These are phyloP conservation scores for Peromyscus maniculatus DNA, from an alignment of 2,113 vertebrate species.

Conservation along the genomic window DNA sequence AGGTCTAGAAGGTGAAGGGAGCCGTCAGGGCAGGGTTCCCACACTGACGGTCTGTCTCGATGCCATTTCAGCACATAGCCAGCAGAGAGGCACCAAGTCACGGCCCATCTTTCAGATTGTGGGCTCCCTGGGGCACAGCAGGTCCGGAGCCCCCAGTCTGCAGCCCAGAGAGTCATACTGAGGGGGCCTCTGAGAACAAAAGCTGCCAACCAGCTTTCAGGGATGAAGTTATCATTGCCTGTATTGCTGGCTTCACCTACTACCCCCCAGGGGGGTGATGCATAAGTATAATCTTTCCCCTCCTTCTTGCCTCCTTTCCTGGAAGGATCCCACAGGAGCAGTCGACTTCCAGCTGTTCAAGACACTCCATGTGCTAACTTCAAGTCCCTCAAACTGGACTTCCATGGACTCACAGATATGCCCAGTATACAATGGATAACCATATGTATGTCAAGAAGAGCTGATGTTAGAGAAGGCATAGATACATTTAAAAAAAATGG, in stretches of 20 bases:
- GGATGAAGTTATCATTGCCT: conserved; percentile 32
- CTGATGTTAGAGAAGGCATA: neutral
- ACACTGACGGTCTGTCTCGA: conserved; percentile 84
- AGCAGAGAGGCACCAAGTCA: conserved; percentile 84
- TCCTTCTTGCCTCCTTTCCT: neutral
- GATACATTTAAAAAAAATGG: neutral
- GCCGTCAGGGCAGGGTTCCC: conserved; percentile 87
- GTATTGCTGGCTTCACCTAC: neutral
- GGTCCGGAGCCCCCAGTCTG: conserved; percentile 59
- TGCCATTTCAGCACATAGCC: conserved; percentile 83
- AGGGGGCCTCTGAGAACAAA: conserved; percentile 60
- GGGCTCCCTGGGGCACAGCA: conserved; percentile 76
- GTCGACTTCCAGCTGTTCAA: neutral
- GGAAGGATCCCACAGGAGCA: neutral
- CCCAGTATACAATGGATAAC: neutral
- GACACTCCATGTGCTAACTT: neutral
- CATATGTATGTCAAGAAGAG: neutral
- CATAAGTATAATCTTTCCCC: neutral
- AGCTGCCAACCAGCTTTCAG: neutral
- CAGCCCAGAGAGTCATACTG: conserved; percentile 49
- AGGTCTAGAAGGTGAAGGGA: conserved; percentile 86
- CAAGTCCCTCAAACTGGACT: neutral
- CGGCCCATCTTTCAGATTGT: conserved; percentile 84
- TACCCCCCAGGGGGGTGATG: neutral
- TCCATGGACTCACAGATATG: neutral